Base-by-base conservation (phyloP, 2,888 invertebrate genomes). In the Drosophila differens region DNA sequence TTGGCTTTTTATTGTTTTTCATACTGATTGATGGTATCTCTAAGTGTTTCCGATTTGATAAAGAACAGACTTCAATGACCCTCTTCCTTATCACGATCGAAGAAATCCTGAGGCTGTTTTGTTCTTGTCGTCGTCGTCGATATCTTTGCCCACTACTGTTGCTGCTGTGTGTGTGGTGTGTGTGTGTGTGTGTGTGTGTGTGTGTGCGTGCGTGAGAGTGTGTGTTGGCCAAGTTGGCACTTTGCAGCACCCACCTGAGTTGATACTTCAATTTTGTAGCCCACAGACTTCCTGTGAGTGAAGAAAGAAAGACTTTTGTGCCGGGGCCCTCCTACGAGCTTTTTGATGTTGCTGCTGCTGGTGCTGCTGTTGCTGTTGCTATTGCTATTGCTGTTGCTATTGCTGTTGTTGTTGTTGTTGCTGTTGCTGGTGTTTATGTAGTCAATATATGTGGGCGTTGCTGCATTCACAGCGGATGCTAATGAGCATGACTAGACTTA, bases 401-500 rank as follows among this genome's bases (percentile, higher is more conserved):
- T 47, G 25, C 35, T 60, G 35, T 35, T 68, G 41, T 22, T 64
- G 55, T 7, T 55, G 37, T 2, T 39, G 39, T 16, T 57, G 39
- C 10, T 71, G 44, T 22, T 61, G 57, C 39, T 67, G 51, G n/a
- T 69, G 64, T 14, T 54, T 59, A 54, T 72, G 73, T 49, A 68
- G 76, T 62, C 54, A 67, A 60, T 68, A 63, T 68, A 68, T 66
- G 90, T 89, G 76, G 83, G 88, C 88, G 82, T 80, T 62, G 85
- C 73, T 83, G 81, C 81, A 82, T 81, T 81, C 89, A 78, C 83
- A 72, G 87, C 79, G 81, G 83, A 85, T 85, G 85, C 85, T 89
- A 85, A 85, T 85, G 85, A 85, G 85, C 85, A 85, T 85, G 85
- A 85, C 85, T 85, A 85, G 88, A 89, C 85, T 84, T 67, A 79